Conservation (phyloP, 2,113 vertebrate genomes). For the Chaetodon trifascialis region DNA sequence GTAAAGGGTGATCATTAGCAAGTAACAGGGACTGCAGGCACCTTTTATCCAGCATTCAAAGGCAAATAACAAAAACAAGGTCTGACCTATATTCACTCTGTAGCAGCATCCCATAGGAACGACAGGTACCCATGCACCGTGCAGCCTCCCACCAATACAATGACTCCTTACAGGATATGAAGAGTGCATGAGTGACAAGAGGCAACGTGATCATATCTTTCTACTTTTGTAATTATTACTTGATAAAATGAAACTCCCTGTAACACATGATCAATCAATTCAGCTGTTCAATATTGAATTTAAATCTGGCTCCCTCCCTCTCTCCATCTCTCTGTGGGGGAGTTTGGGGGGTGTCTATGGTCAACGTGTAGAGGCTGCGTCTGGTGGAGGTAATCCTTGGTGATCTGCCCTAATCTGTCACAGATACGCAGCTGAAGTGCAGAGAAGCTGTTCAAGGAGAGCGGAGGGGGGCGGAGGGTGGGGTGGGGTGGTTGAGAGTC, state of each 20-base stretch:
- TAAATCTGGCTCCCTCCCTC: constrained; percentile 16
- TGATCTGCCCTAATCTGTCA: constrained; percentile 87
- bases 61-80: constrained; percentile 54
- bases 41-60: constrained; percentile 66
- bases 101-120: constrained; percentile 54
- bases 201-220: constrained; percentile 7
- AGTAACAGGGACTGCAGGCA: constrained; percentile 34
- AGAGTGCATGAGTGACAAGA: neutral
- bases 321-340: constrained; percentile 28
- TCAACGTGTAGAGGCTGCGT: constrained; percentile 76
- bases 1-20: constrained; percentile 53
- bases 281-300: constrained; percentile 27
- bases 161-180: constrained; percentile 2
- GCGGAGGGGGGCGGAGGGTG: neutral
- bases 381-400: constrained; percentile 84
- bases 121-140: constrained; percentile 54
- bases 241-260: neutral
- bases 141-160: constrained; percentile 13
- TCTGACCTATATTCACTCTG: constrained; percentile 74
- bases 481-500: constrained; percentile 48
- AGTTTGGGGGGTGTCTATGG: constrained; percentile 59
- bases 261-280: constrained; percentile 31
- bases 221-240: neutral
- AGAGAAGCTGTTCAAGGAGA: constrained; percentile 70
- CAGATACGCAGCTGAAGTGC: constrained; percentile 83